These are phyloP conservation scores for Tetrao urogallus DNA, from an alignment of 2,113 vertebrate species.

Conservation along the genomic window DNA sequence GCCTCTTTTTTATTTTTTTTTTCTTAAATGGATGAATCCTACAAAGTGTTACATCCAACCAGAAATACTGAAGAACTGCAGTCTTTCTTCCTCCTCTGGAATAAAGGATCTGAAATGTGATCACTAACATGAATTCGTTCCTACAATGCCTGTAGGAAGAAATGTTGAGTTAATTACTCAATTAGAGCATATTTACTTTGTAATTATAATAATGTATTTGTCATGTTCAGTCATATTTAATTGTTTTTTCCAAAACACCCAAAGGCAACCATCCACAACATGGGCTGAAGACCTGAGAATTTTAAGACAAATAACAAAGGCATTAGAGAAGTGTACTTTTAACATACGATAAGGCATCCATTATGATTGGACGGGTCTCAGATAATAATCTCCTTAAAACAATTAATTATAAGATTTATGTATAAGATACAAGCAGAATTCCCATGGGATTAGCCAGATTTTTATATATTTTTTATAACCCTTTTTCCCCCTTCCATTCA, in stretches of 20 bases:
- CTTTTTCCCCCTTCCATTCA: accelerated
- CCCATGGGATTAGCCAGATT: neutral
- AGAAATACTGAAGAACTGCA: neutral
- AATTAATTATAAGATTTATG: neutral
- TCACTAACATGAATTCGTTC: slow-evolving; percentile 31
- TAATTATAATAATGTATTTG: slow-evolving; percentile 70
- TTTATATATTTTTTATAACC: neutral
- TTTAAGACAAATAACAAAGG: neutral
- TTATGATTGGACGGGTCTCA: neutral
- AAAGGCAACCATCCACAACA: slow-evolving; percentile 17
- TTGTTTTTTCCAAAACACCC: slow-evolving; percentile 72
- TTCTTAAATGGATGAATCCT: neutral
- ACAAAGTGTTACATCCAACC: neutral
- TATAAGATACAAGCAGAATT: neutral
- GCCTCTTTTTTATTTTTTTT: neutral
- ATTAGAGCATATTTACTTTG: slow-evolving; percentile 69
- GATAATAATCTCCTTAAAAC: neutral
- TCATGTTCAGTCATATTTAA: slow-evolving; percentile 64
- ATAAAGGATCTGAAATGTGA: slow-evolving; percentile 56
- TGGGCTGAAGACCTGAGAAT: slow-evolving; percentile 21
- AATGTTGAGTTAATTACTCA: slow-evolving; percentile 72
- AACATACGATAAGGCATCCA: neutral
- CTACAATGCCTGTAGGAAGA: slow-evolving; percentile 65
- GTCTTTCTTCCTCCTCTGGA: neutral
- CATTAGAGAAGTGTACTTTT: neutral